Conservation (phyloP, 2,888 invertebrate genomes). For the Drosophila mulleri region DNA sequence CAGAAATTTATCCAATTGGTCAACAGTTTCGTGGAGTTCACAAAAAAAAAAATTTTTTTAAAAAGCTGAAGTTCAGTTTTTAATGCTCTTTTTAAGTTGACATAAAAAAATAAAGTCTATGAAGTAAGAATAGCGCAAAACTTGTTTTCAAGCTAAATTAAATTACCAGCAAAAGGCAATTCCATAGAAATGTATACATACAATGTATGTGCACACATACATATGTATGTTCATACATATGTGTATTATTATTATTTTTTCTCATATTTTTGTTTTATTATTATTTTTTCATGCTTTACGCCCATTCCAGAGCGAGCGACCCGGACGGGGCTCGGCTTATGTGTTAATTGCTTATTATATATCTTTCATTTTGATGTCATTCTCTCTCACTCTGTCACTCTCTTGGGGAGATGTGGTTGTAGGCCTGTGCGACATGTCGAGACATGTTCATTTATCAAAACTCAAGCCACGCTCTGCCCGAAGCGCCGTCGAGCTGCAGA, state of each 20-base stretch:
- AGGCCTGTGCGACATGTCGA: constrained; percentile 24
- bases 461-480: constrained; percentile 72
- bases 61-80: constrained; percentile 52
- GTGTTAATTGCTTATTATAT: constrained; percentile 80
- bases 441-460: constrained; percentile 79
- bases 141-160: constrained; percentile 76
- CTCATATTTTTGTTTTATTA: constrained; percentile 22
- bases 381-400: neutral
- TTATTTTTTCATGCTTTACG: constrained; percentile 62
- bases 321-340: constrained; percentile 46
- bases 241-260: constrained; percentile 24
- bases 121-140: constrained; percentile 37
- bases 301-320: constrained; percentile 54
- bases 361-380: constrained; percentile 75
- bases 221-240: constrained; percentile 4
- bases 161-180: constrained; percentile 73
- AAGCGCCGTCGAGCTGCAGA: constrained; percentile 68
- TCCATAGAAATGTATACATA: constrained; percentile 63
- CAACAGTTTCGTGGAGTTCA: constrained; percentile 51
- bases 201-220: constrained; percentile 6
- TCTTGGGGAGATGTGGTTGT: constrained; percentile 27
- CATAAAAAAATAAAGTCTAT: constrained; percentile 38
- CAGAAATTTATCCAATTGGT: constrained; percentile 63
- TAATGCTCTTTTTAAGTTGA: constrained; percentile 54
- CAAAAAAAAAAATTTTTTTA: constrained; percentile 8